phyloP scores from a whole-genome alignment of 2,888 invertebrate genomes.

The Auanema sp. region DNA sequence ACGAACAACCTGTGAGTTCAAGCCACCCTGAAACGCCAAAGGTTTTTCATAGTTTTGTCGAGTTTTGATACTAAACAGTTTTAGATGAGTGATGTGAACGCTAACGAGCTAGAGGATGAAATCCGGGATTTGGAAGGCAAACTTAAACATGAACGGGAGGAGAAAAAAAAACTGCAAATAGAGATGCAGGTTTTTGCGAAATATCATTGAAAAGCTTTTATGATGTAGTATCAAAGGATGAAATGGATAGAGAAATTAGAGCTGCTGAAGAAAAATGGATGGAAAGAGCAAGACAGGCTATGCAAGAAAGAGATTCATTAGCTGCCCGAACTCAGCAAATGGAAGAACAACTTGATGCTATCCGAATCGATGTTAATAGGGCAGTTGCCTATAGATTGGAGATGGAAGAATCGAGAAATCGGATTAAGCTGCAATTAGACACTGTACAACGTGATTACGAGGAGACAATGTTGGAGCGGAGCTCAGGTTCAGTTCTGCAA shows the following conservation, averaged over 20 bases:
- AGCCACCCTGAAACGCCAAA: background rate
- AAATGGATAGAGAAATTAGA: conserved; percentile 37
- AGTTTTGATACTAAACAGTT: background rate
- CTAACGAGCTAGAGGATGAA: conserved; percentile 16
- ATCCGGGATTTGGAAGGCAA: conserved; percentile 26
- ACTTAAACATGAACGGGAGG: conserved; percentile 27
- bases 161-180: conserved; percentile 13
- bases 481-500: conserved; percentile 29
- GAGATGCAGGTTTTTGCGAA: conserved; percentile 1
- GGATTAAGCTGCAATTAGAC: conserved; percentile 36
- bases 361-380: conserved; percentile 36
- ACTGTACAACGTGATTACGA: conserved; percentile 45
- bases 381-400: conserved; percentile 43
- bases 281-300: conserved; percentile 33
- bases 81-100: background rate
- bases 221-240: conserved; percentile 26
- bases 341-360: conserved; percentile 44
- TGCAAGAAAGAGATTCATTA: conserved; percentile 30
- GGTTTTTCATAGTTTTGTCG: background rate
- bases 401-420: conserved; percentile 37
- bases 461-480: conserved; percentile 53
- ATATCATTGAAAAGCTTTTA: conserved; percentile 1
- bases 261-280: conserved; percentile 42
- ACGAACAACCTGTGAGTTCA: too few species aligned
- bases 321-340: conserved; percentile 30